A percentile compares a stretch with the other conserved stretches of the same genome.
These are phyloP conservation scores for Berghia stephanieae DNA, from an alignment of 1,140 invertebrate genomes.

Conservation along the genomic window DNA sequence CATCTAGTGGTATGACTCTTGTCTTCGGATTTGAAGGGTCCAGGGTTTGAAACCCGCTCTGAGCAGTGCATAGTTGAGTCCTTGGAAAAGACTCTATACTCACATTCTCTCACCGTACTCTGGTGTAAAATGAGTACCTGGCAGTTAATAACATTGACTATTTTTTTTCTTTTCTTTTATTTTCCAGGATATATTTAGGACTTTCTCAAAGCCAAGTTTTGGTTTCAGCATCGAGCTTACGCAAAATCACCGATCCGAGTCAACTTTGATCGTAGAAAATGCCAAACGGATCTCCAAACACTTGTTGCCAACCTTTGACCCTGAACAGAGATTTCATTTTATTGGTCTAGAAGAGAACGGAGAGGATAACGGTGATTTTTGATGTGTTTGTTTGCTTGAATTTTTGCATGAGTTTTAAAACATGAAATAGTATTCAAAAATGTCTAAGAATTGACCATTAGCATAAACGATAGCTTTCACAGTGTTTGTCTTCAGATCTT, in stretches of 20 bases:
- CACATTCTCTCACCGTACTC: too few species aligned
- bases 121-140: too few species aligned
- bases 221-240: slow-evolving; percentile 50
- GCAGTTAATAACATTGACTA: too few species aligned
- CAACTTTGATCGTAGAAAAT: slow-evolving; percentile 58
- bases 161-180: too few species aligned
- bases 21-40: too few species aligned
- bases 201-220: slow-evolving; percentile 14
- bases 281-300: slow-evolving; percentile 51
- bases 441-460: not conserved
- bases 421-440: slow-evolving; percentile 14
- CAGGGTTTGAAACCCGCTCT: too few species aligned
- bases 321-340: slow-evolving; percentile 43
- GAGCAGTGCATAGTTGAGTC: too few species aligned
- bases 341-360: slow-evolving; percentile 24
- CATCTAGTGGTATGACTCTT: too few species aligned
- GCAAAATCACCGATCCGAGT: slow-evolving; percentile 60
- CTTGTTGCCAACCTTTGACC: slow-evolving; percentile 45
- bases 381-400: not conserved
- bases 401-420: slow-evolving; percentile 30
- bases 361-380: slow-evolving; percentile 20
- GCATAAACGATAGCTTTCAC: too few species aligned
- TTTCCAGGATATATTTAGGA: slow-evolving; percentile 26
- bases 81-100: too few species aligned
- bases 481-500: too few species aligned